Evolutionary conservation across 2,113 vertebrate genomes (phyloP).

Genomic region (Eurystomus gularis): DNA sequence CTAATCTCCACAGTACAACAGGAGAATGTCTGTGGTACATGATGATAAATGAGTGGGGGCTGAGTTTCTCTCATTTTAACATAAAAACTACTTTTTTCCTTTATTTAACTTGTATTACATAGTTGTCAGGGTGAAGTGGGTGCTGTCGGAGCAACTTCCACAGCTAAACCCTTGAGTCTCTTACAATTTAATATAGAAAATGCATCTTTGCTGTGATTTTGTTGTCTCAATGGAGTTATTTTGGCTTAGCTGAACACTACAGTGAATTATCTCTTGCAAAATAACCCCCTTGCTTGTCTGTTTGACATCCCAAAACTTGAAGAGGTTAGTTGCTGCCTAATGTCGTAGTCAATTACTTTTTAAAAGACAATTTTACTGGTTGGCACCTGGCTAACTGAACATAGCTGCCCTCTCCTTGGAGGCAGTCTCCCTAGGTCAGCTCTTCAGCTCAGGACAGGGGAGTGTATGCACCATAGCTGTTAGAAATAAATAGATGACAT

Average conservation of each 20-base stretch:
- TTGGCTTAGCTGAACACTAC: not conserved
- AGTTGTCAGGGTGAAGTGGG: not conserved
- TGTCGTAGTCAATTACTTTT: slow-evolving; percentile 12
- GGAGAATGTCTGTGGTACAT: not conserved
- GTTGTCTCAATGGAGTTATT: not conserved
- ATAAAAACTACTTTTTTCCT: not conserved
- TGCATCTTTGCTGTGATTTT: not conserved
- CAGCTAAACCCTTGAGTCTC: not conserved
- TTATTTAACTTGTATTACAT: not conserved
- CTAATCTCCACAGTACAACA: not conserved
- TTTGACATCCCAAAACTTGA: not conserved
- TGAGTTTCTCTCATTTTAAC: not conserved
- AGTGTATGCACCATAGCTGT: not conserved
- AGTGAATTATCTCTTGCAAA: not conserved
- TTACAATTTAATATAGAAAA: not conserved
- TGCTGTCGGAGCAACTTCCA: not conserved
- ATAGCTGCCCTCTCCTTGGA: not conserved
- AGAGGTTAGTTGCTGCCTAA: not conserved
- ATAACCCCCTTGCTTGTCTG: not conserved
- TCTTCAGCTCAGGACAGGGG: not conserved
- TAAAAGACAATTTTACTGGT: not conserved
- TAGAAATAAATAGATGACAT: not conserved
- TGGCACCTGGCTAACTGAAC: not conserved
- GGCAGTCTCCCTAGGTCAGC: not conserved
- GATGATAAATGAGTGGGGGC: not conserved